Conservation (phyloP, 2,888 invertebrate genomes). For the Rotaria socialis region DNA sequence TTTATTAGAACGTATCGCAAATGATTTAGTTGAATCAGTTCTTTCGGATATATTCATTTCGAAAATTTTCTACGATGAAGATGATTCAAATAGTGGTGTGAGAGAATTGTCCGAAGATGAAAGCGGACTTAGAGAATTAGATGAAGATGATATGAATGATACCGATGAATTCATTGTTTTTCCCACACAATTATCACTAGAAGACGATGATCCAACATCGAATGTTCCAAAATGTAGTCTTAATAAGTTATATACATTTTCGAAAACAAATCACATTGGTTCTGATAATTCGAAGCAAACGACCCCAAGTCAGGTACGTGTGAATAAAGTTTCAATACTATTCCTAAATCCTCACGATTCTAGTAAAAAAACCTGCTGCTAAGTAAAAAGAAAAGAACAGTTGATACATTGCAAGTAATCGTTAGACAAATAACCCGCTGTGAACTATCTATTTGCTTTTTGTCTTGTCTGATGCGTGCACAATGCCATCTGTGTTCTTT, state of each 20-base stretch:
- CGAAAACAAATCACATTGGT: neutral
- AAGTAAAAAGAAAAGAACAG: neutral
- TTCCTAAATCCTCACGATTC: neutral
- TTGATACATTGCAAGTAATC: neutral
- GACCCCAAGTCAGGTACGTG: neutral
- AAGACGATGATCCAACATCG: neutral
- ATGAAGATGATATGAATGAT: slow-evolving; percentile 18
- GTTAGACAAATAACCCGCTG: neutral
- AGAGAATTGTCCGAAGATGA: slow-evolving; percentile 13
- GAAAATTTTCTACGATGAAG: neutral
- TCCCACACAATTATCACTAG: neutral
- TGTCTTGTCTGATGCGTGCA: neutral
- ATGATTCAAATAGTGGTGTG: neutral
- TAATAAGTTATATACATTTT: neutral
- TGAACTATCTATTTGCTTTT: neutral
- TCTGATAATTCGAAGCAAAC: neutral
- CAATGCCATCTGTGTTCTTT: neutral
- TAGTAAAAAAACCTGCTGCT: neutral
- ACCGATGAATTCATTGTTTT: slow-evolving; percentile 9
- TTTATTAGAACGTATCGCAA: neutral
- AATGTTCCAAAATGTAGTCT: neutral
- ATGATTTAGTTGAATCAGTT: neutral
- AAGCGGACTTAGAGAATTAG: slow-evolving; percentile 2
- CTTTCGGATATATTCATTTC: neutral
- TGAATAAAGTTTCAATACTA: neutral